Conservation (phyloP, 2,113 vertebrate genomes). For the Chloropsis hardwickii region DNA sequence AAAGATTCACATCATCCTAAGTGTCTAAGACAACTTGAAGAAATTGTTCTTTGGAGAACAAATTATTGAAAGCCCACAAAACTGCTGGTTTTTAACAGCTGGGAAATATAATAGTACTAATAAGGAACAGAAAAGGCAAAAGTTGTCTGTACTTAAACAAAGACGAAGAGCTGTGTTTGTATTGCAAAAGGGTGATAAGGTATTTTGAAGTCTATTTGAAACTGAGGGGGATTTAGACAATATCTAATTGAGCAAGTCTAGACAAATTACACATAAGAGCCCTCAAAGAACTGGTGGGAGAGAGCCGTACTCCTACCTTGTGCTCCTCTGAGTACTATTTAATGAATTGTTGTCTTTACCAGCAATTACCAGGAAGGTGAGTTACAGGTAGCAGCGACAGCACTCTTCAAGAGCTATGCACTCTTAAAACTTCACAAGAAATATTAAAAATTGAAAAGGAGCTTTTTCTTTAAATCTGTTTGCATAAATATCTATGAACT, state of each 20-base stretch:
- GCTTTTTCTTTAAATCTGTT: not conserved
- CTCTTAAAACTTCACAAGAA: not conserved
- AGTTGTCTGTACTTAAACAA: not conserved
- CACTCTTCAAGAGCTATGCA: not conserved
- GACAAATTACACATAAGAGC: not conserved
- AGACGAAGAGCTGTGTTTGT: not conserved
- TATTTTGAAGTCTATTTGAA: not conserved
- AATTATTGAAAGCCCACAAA: not conserved
- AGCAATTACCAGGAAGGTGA: not conserved
- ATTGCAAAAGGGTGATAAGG: not conserved
- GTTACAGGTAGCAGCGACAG: not conserved
- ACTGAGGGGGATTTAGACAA: not conserved
- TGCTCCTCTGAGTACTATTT: not conserved
- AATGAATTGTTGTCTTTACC: not conserved
- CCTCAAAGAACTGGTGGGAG: not conserved
- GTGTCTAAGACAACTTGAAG: not conserved
- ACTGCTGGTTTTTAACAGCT: not conserved
- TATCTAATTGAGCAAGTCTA: slow-evolving; percentile 1
- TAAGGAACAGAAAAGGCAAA: not conserved
- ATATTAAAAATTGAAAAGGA: not conserved
- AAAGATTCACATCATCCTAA: not conserved
- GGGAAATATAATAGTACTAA: not conserved
- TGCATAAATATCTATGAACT: not conserved
- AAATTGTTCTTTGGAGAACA: not conserved
- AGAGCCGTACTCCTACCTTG: not conserved